These are phyloP conservation scores for Lutjanus campechanus DNA, from an alignment of 2,797 vertebrate genomes.

Conservation along the genomic window DNA sequence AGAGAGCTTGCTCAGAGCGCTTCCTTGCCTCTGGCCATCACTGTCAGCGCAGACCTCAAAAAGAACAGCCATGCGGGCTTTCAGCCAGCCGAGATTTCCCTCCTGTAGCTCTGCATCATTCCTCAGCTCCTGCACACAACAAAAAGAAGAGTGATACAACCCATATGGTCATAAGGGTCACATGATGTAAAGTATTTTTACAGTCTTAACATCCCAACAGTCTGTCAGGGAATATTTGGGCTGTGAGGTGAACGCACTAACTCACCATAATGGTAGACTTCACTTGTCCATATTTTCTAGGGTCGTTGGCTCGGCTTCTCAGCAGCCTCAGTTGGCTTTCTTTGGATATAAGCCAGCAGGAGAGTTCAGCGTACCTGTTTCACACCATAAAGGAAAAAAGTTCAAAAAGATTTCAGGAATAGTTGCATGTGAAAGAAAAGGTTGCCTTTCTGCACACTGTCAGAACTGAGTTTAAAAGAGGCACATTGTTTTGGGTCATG, in stretches of 20 bases:
- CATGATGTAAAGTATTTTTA: constrained; percentile 2
- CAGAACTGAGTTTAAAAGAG: not conserved
- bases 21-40: constrained; percentile 90
- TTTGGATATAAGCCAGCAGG: constrained; percentile 92
- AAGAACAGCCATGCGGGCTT: constrained; percentile 89
- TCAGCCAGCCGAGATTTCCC: constrained; percentile 92
- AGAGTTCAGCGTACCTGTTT: constrained; percentile 89
- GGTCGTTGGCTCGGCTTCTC: constrained; percentile 85
- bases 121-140: constrained; percentile 87
- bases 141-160: constrained; percentile 30
- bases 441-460: not conserved
- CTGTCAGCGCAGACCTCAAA: constrained; percentile 88
- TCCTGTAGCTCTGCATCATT: constrained; percentile 89
- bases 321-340: constrained; percentile 90
- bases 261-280: constrained; percentile 89
- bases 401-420: not conserved
- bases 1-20: constrained; percentile 90
- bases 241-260: not conserved
- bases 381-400: not conserved
- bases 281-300: constrained; percentile 88
- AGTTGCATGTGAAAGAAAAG: not conserved
- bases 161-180: constrained; percentile 26
- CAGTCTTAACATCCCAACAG: constrained; percentile 12
- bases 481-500: not conserved
- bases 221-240: not conserved